These are phyloP conservation scores for Oreochromis mossambicus DNA, from an alignment of 2,797 vertebrate species.

Conservation along the genomic window DNA sequence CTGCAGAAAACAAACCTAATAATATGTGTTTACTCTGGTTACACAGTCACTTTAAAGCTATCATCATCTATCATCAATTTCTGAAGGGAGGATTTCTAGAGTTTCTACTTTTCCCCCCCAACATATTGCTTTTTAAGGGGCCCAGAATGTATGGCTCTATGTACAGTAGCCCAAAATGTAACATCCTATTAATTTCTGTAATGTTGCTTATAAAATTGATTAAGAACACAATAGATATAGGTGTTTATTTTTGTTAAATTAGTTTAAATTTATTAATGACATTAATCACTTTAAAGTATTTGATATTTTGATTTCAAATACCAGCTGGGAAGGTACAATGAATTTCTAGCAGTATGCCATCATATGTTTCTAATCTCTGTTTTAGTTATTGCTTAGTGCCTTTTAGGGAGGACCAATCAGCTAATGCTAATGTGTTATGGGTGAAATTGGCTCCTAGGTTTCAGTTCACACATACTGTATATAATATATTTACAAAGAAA, in stretches of 20 bases:
- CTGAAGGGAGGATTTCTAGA: fast-evolving
- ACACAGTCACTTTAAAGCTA: background rate
- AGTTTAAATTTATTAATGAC: background rate
- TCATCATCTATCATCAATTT: background rate
- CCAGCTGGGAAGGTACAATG: fast-evolving
- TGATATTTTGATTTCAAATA: background rate
- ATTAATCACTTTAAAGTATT: background rate
- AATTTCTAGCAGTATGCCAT: fast-evolving
- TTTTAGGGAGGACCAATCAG: background rate
- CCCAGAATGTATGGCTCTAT: background rate
- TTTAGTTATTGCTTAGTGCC: background rate
- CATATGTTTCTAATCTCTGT: fast-evolving
- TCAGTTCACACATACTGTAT: background rate
- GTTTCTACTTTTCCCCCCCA: background rate
- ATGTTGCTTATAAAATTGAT: background rate
- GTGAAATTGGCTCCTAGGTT: background rate
- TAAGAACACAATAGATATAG: fast-evolving
- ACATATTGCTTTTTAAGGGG: fast-evolving
- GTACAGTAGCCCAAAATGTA: background rate
- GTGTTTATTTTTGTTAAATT: fast-evolving
- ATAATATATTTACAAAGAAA: background rate
- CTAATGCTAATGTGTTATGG: background rate
- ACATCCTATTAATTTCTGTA: background rate
- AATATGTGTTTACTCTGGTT: background rate
- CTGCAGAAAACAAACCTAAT: background rate